Conservation (phyloP, 2,888 invertebrate species). For the Eupithecia subumbrata region DNA sequence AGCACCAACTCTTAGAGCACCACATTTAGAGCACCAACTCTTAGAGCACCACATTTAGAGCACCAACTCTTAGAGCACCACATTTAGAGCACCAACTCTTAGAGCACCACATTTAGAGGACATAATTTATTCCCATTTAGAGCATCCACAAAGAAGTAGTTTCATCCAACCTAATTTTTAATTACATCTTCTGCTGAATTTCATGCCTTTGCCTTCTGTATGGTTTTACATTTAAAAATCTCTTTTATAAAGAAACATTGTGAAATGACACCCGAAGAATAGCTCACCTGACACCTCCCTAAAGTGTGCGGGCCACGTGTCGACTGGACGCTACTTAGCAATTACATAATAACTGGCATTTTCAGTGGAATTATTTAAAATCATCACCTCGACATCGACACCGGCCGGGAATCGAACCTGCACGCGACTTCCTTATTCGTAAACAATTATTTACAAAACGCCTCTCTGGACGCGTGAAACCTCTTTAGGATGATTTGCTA, state of each 20-base stretch:
- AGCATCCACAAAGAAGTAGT: too few relatives aligned
- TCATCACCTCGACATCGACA: slow-evolving; percentile 44
- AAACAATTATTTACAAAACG: slow-evolving; percentile 59
- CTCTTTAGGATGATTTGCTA: slow-evolving; percentile 31
- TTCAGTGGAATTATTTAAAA: slow-evolving; percentile 51
- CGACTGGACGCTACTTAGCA: slow-evolving; percentile 31
- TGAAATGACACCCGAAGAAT: not conserved
- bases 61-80: too few relatives aligned
- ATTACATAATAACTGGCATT: slow-evolving; percentile 35
- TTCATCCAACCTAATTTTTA: too few relatives aligned
- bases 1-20: too few relatives aligned
- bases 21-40: too few relatives aligned
- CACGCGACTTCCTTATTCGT: slow-evolving; percentile 68
- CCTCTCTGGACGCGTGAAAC: slow-evolving; percentile 50
- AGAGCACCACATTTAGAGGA: too few relatives aligned
- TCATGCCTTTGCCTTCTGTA: too few relatives aligned
- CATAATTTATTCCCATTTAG: too few relatives aligned
- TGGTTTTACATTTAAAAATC: too few relatives aligned
- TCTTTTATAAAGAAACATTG: not conserved
- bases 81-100: too few relatives aligned
- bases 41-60: too few relatives aligned
- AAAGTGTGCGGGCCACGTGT: slow-evolving; percentile 37
- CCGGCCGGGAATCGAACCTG: slow-evolving; percentile 52
- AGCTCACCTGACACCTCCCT: not conserved
- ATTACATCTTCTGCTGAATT: too few relatives aligned